A percentile compares a stretch with the other conserved stretches of the same genome.
phyloP scores from a whole-genome alignment of 2,888 invertebrate genomes.

The Microplitis deprimator region DNA sequence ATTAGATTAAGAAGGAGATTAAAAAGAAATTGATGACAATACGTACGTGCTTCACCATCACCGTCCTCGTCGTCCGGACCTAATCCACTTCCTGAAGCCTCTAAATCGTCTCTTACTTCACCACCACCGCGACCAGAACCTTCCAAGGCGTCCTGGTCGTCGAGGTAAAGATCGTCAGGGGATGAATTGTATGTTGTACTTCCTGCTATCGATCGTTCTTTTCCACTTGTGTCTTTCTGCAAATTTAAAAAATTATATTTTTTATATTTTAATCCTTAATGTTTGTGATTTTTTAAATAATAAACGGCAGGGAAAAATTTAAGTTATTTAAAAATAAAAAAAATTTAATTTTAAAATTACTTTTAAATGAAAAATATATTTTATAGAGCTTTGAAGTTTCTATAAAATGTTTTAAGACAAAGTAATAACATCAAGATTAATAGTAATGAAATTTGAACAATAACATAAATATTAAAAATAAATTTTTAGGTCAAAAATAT shows the following conservation, averaged over 20 bases:
- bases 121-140: constrained; percentile 78
- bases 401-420: too few species aligned
- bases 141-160: constrained; percentile 82
- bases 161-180: constrained; percentile 81
- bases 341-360: too few species aligned
- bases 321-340: neutral
- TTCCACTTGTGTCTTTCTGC: constrained; percentile 64
- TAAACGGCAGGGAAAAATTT: neutral
- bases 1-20: neutral
- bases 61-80: constrained; percentile 88
- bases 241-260: constrained; percentile 37
- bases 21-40: neutral
- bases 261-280: neutral
- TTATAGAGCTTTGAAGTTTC: too few species aligned
- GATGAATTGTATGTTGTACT: constrained; percentile 71
- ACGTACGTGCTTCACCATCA: constrained; percentile 57
- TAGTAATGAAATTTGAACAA: neutral
- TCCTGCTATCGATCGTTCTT: constrained; percentile 66
- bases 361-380: too few species aligned
- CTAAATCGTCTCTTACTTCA: constrained; percentile 82
- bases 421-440: neutral
- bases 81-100: constrained; percentile 89
- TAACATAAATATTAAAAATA: constrained; percentile 15
- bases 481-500: constrained; percentile 2
- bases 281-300: neutral